phyloP scores from a whole-genome alignment of 2,888 invertebrate genomes.

The Galerucella calmariensis region DNA sequence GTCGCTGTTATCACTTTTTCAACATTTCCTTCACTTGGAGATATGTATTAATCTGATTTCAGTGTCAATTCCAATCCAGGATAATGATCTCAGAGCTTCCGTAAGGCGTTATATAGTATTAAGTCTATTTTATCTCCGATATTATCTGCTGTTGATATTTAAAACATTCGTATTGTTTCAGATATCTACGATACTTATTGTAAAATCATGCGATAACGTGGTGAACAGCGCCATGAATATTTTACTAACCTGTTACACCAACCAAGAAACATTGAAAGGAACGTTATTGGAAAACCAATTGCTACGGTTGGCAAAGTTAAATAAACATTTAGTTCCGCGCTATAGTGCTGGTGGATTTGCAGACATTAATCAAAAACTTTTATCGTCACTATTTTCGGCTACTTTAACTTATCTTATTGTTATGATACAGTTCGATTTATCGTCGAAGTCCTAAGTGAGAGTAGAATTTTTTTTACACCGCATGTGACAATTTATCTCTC shows the following conservation, averaged over 20 bases:
- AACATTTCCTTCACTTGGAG: too few species aligned
- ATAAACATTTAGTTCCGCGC: conserved; percentile 38
- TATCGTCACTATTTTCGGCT: conserved; percentile 42
- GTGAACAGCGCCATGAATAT: conserved; percentile 35
- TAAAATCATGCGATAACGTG: conserved; percentile 38
- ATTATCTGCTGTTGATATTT: neutral
- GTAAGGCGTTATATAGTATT: too few species aligned
- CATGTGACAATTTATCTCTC: too few species aligned
- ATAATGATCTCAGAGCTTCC: too few species aligned
- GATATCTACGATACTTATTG: conserved; percentile 17
- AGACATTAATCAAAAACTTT: conserved; percentile 33
- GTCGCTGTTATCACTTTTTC: too few species aligned
- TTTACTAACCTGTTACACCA: conserved; percentile 20
- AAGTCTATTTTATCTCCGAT: too few species aligned
- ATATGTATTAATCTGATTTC: too few species aligned
- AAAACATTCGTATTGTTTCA: neutral
- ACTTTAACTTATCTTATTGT: conserved; percentile 46
- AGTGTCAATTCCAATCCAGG: too few species aligned
- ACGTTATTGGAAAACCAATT: conserved; percentile 16
- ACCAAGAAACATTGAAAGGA: conserved; percentile 23
- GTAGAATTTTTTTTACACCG: neutral
- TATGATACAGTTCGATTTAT: conserved; percentile 42
- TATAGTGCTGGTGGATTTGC: conserved; percentile 44
- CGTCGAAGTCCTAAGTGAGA: neutral
- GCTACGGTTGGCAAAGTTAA: conserved; percentile 29